Percentiles rank a stretch among this genome's conserved stretches.
Evolutionary conservation across 2,113 vertebrate genomes (phyloP).

Genomic region (Phrynosoma platyrhinos): DNA sequence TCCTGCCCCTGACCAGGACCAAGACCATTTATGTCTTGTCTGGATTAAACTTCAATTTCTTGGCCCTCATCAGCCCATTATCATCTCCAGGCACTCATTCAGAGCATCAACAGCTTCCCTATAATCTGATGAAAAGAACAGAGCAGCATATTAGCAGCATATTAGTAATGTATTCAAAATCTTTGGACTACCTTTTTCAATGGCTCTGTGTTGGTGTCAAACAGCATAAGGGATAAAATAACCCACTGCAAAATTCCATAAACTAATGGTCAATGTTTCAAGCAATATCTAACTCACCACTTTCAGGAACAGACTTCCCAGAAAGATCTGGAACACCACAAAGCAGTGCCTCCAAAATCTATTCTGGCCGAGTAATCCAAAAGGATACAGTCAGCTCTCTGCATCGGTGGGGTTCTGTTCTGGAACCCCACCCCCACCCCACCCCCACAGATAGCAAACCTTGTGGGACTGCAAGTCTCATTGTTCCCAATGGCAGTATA

Average conservation of each 20-base stretch:
- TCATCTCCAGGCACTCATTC: background rate
- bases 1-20: background rate
- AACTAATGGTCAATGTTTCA: background rate
- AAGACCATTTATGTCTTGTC: background rate
- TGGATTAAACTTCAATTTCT: background rate
- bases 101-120: background rate
- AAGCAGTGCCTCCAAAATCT: background rate
- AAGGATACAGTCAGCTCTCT: too few species aligned
- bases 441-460: too few species aligned
- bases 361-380: too few species aligned
- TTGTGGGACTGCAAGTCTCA: too few species aligned
- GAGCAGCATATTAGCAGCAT: background rate
- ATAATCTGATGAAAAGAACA: background rate
- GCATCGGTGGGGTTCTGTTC: too few species aligned
- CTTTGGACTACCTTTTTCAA: background rate
- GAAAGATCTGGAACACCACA: background rate
- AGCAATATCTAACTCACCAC: background rate
- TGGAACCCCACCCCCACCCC: too few species aligned
- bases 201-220: background rate
- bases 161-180: background rate
- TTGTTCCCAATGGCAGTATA: too few species aligned
- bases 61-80: background rate
- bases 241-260: too few species aligned
- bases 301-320: background rate
- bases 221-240: background rate